Base-by-base conservation (phyloP, 1,140 invertebrate species). In the Zophobas atratus region DNA sequence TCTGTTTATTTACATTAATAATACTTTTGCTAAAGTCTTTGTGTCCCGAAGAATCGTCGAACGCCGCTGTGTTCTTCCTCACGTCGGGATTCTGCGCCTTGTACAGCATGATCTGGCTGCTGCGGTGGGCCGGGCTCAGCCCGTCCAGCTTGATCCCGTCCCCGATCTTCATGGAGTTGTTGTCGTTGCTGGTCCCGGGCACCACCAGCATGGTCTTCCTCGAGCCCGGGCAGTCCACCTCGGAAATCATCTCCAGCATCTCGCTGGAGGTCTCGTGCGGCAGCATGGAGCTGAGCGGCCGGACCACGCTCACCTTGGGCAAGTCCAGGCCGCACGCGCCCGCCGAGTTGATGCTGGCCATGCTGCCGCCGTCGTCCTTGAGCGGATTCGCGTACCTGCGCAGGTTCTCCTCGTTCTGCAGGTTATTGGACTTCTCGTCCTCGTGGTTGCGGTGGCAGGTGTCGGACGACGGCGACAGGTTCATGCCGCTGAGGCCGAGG, bases 371-470 rank as follows among this genome's bases (percentile, higher is more conserved):
- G 88, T 89, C 87, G 36, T 90, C 91, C 79, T 91, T 92, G 6
- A 92, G 80, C 0, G 91, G 90, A 82, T 91, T 92, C 6, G 90
- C 88, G 82, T 91, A 92, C 89, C 89, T 92, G 86, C 95, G 90
- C 34, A 96, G 87, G 82, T 97, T 96, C 86, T 97, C 95, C 84
- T 97, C 95, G 85, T 96, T 96, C 84, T 96, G 95, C 51, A 96
- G 87, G 85, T 97, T 97, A 83, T 96, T 96, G 0, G 94, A 94
- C 83, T 96, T 96, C 82, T 96, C 94, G 85, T 95, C 93, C 81
- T 94, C 93, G 78, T 93, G 92, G 83, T 92, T 91, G 6, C 93
- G 89, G 81, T 90, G 90, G 80, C 86, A 92, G 75, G 86, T 86
- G 86, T 86, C 90, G 79, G 87, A 89, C 81, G 88, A 90, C 81